Conservation (phyloP, 2,113 vertebrate species). For the Solea solea region DNA sequence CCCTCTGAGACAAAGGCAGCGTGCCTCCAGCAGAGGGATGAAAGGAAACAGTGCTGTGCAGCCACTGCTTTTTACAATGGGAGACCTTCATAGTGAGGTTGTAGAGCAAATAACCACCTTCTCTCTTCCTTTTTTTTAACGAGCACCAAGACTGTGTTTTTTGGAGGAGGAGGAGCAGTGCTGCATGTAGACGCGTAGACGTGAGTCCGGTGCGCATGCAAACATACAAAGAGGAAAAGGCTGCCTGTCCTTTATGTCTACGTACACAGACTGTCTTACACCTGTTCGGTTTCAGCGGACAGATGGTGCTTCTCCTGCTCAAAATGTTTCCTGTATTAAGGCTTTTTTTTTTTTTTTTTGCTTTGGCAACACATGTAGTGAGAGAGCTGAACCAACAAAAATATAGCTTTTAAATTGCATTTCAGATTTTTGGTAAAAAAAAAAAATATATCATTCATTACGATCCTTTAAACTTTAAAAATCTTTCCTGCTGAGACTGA, state of each 20-base stretch:
- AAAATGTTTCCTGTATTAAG: conserved; percentile 23
- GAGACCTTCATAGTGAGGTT: conserved; percentile 72
- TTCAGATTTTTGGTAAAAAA: no score
- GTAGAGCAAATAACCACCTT: conserved; percentile 78
- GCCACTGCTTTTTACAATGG: conserved; percentile 81
- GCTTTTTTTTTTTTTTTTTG: conserved; percentile 6
- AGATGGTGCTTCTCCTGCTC: conserved; percentile 49
- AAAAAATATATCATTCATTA: no score
- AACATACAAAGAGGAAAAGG: conserved; percentile 28
- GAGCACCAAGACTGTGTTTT: conserved; percentile 43
- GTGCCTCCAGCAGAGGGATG: conserved; percentile 73
- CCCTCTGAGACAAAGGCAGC: conserved; percentile 76
- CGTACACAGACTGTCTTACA: conserved; percentile 20
- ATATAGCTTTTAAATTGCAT: background rate
- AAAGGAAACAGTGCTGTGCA: conserved; percentile 75
- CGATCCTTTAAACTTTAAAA: no score
- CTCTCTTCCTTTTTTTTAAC: conserved; percentile 62
- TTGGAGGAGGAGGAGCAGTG: conserved; percentile 23
- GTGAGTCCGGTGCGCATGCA: conserved; percentile 20
- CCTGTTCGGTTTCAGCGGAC: conserved; percentile 51
- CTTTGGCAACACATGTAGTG: conserved; percentile 20
- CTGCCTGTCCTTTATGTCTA: conserved; percentile 24
- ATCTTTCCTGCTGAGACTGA: background rate
- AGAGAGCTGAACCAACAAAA: no score
- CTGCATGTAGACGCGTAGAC: conserved; percentile 12